These are phyloP conservation scores for Dissostichus mawsoni DNA, from an alignment of 2,113 vertebrate genomes.

Conservation along the genomic window DNA sequence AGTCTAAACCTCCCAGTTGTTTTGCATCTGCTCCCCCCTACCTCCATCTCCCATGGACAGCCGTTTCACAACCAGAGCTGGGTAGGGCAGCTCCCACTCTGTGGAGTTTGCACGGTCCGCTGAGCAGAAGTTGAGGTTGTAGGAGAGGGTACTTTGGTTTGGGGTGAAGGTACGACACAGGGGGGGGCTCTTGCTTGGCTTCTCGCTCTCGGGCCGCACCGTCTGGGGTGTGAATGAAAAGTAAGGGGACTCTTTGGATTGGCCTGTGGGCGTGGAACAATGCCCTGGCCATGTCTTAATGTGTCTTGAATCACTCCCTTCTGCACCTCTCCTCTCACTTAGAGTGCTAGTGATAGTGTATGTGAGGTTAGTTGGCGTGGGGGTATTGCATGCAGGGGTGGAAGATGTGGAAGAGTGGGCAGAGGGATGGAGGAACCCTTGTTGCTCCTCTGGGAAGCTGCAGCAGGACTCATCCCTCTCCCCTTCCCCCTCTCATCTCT, in stretches of 20 bases:
- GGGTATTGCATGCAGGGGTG: neutral
- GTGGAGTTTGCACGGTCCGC: constrained; percentile 49
- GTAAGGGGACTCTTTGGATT: constrained; percentile 51
- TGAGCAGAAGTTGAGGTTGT: constrained; percentile 78
- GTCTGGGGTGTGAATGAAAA: constrained; percentile 59
- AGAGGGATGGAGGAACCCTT: constrained; percentile 15
- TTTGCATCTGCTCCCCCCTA: constrained; percentile 20
- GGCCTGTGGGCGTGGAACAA: constrained; percentile 68
- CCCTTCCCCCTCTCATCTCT: neutral
- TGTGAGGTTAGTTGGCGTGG: constrained; percentile 38
- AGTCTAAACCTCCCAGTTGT: too few relatives aligned
- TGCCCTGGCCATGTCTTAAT: constrained; percentile 32
- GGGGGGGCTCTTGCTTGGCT: constrained; percentile 36
- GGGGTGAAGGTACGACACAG: constrained; percentile 53
- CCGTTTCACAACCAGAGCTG: constrained; percentile 80
- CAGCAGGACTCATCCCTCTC: constrained; percentile 6
- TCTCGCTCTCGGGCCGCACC: neutral
- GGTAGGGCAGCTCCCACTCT: constrained; percentile 71
- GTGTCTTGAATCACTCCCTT: constrained; percentile 24
- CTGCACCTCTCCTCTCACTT: constrained; percentile 60
- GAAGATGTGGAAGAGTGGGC: constrained; percentile 15
- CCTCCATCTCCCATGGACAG: constrained; percentile 82
- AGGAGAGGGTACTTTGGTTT: constrained; percentile 64
- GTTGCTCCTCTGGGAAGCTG: constrained; percentile 14
- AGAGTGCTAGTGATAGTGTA: constrained; percentile 62